Evolutionary conservation across 35 echinoderm and acorn worm genomes (phyloP).

Genomic region (Patiria miniata): DNA sequence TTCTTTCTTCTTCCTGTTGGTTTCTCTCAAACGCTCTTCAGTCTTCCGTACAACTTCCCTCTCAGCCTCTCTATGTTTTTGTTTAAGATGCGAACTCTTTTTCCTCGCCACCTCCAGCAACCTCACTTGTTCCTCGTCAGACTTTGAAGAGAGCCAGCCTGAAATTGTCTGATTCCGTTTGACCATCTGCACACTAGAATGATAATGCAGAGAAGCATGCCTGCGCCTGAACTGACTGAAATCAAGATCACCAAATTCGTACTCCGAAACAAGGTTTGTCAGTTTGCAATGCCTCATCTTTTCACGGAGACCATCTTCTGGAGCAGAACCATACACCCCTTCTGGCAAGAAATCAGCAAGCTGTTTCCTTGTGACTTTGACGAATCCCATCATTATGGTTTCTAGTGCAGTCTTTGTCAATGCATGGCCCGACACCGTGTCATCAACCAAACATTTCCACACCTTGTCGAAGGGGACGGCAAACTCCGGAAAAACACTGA

Average conservation of each 20-base stretch:
- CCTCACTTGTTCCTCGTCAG: not conserved
- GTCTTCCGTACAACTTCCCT: not conserved
- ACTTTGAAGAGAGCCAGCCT: slow-evolving; percentile 3
- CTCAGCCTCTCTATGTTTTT: slow-evolving; percentile 30
- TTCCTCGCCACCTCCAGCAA: not conserved
- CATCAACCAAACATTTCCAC: not conserved
- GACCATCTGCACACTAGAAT: slow-evolving; percentile 33
- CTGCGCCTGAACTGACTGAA: slow-evolving; percentile 48
- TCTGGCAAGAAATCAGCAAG: slow-evolving; percentile 39
- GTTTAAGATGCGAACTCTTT: not conserved
- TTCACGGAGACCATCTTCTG: slow-evolving; percentile 31
- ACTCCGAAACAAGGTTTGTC: slow-evolving; percentile 58
- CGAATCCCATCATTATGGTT: not conserved
- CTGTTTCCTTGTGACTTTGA: slow-evolving; percentile 33
- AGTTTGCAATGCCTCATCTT: slow-evolving; percentile 46
- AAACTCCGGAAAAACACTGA: slow-evolving; percentile 9
- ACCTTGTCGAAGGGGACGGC: not conserved
- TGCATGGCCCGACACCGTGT: not conserved
- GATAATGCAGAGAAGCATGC: slow-evolving; percentile 38
- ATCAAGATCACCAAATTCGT: slow-evolving; percentile 55
- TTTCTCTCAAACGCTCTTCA: slow-evolving; percentile 6
- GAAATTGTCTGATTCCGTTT: slow-evolving; percentile 35
- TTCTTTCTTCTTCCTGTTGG: not conserved
- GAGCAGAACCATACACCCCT: slow-evolving; percentile 40
- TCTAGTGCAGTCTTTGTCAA: not conserved